A percentile compares a stretch with the other conserved stretches of the same genome.
phyloP scores from a whole-genome alignment of 2,113 vertebrate genomes.

The Cyanoderma ruficeps region DNA sequence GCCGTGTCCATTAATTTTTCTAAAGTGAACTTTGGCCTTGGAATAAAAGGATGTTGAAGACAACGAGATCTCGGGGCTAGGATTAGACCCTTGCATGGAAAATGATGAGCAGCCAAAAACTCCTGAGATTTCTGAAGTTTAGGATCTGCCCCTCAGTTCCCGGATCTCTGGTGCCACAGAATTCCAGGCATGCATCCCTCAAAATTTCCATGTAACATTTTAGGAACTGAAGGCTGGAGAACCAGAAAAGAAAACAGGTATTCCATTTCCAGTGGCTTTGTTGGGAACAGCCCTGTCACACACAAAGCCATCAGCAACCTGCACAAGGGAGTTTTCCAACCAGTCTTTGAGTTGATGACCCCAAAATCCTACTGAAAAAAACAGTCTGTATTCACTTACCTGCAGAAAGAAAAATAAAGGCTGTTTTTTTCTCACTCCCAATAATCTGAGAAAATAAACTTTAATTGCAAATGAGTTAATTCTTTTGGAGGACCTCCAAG shows the following conservation, averaged over 20 bases:
- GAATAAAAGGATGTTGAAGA: neutral
- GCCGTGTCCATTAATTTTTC: neutral
- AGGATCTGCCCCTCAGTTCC: neutral
- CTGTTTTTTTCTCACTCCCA: neutral
- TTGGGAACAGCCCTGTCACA: neutral
- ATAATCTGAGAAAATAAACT: neutral
- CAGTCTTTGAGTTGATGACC: neutral
- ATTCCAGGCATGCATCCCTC: neutral
- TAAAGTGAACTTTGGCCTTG: neutral
- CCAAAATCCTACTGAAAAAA: neutral
- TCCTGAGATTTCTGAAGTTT: neutral
- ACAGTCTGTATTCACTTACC: neutral
- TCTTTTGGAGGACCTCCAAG: neutral
- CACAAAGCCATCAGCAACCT: neutral
- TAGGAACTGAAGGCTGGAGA: neutral
- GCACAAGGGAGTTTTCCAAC: neutral
- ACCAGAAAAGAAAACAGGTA: neutral
- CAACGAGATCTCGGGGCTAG: neutral
- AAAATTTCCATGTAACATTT: accelerated
- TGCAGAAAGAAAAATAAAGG: neutral
- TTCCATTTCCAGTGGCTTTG: neutral
- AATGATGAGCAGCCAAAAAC: neutral
- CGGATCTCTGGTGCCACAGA: neutral
- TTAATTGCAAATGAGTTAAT: neutral
- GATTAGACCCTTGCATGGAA: neutral